Base-by-base conservation (phyloP, 2,888 invertebrate species). In the Polia nebulosa region DNA sequence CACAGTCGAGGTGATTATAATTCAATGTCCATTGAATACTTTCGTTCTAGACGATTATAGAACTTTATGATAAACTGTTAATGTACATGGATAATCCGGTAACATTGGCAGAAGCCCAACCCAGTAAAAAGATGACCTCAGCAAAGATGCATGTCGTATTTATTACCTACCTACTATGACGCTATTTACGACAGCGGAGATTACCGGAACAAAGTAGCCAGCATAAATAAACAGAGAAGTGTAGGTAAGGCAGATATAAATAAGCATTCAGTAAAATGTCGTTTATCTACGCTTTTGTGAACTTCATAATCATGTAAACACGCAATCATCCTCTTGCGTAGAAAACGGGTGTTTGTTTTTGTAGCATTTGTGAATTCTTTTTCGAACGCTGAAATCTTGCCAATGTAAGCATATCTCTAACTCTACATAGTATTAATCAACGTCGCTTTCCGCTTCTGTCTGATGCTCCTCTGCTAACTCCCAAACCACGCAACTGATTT, bases 21-120 rank as follows among this genome's bases (percentile, higher is more conserved):
- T 52, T 25, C 20, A 44, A 27, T 2, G 53, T 55, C 36, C 32
- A 59, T 32, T 51, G 27, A 17, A 55, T 49, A 25, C 0, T 32
- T 41, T 60, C 2, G 6, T 55, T 61, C 13, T 22, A 34, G 27
- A n/a, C 15, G 11, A 2, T 27, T 22, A 17, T 6, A 45, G 17
- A 58, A 39, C 20, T 25, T 47, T 34, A 7, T 22, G n/a, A 27
- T 17, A 29, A 29, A n/a, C 49, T 27, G 3, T 3, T 34, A 22
- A 15, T 25, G 58, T n/a, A 47, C 13, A 27, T 53, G 11, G 3
- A 47, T n/a, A 49, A n/a, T 55, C n/a, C 20, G 22, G n/a, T 11
- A 62, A 49, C 3, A 44, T 72, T 63, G 72, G 63, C 72, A 63
- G 29, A 44, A 27, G 25, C 32, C 71, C 63, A 71, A 72, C 15